Evolutionary conservation across 1,140 invertebrate genomes (phyloP).

Genomic region (Batillaria attramentaria): DNA sequence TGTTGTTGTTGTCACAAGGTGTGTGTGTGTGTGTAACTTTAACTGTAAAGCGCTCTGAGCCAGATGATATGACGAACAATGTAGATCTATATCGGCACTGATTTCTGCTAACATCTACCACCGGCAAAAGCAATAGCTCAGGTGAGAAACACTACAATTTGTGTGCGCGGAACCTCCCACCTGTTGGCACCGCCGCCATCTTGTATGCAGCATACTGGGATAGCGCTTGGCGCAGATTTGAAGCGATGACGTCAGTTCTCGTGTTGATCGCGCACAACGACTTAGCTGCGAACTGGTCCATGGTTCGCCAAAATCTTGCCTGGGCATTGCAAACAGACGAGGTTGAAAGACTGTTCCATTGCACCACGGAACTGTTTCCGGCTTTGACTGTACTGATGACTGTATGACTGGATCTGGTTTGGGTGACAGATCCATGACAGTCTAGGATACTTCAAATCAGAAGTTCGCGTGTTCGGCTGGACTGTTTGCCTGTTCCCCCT

Average conservation of each 20-base stretch:
- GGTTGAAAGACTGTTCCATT: too few relatives aligned
- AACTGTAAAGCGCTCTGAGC: background rate
- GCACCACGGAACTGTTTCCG: too few relatives aligned
- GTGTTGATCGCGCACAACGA: conserved; percentile 7
- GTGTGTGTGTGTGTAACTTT: background rate
- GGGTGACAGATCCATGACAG: too few relatives aligned
- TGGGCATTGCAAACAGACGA: too few relatives aligned
- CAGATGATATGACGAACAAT: background rate
- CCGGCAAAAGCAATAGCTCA: background rate
- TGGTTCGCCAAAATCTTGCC: conserved; percentile 41
- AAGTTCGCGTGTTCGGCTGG: too few relatives aligned
- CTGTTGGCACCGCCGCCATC: conserved; percentile 27
- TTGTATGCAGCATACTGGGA: conserved; percentile 38
- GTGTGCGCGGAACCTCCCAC: conserved; percentile 9
- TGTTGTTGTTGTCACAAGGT: background rate
- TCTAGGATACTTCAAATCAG: too few relatives aligned
- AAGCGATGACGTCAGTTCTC: conserved; percentile 5
- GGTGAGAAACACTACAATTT: too few relatives aligned
- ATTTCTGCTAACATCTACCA: background rate
- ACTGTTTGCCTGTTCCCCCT: too few relatives aligned
- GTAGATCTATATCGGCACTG: too few relatives aligned
- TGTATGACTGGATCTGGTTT: too few relatives aligned
- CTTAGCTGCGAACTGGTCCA: background rate
- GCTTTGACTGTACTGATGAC: too few relatives aligned
- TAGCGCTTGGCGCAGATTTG: conserved; percentile 34